These are phyloP conservation scores for Bos javanicus DNA, from an alignment of 2,113 vertebrate genomes.

Conservation along the genomic window DNA sequence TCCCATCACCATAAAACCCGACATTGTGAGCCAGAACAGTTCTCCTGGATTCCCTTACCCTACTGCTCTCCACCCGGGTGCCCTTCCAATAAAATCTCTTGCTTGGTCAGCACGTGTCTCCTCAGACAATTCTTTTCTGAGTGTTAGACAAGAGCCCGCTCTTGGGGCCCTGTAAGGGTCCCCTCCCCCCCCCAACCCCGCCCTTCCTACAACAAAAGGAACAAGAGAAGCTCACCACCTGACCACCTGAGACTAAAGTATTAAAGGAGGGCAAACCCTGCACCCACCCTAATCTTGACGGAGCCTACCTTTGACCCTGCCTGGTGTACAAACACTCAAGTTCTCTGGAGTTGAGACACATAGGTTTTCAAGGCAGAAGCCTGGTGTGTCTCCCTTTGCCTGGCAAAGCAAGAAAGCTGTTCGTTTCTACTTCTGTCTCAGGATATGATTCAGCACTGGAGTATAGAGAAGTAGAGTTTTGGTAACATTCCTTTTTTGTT, in stretches of 20 bases:
- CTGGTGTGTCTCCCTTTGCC: not conserved
- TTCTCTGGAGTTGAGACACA: not conserved
- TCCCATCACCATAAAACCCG: too few relatives aligned
- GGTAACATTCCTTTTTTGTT: not conserved
- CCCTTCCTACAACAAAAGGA: not conserved
- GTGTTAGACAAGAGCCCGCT: too few relatives aligned
- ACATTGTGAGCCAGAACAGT: accelerated
- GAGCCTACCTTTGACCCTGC: not conserved
- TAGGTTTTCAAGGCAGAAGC: not conserved
- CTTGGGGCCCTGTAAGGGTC: too few relatives aligned
- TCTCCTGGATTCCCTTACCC: too few relatives aligned
- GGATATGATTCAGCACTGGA: not conserved
- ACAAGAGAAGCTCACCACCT: not conserved
- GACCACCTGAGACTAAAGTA: not conserved
- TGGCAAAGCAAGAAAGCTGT: not conserved
- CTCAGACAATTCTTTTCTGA: too few relatives aligned
- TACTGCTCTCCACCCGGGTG: too few relatives aligned
- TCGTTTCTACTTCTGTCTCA: not conserved
- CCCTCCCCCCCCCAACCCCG: too few relatives aligned
- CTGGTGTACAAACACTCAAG: not conserved
- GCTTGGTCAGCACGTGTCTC: too few relatives aligned
- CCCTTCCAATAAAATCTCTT: too few relatives aligned
- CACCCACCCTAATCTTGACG: not conserved
- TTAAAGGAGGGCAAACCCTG: too few relatives aligned
- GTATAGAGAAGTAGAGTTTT: not conserved